These are phyloP conservation scores for Galeruca laticollis DNA, from an alignment of 2,888 invertebrate genomes.

Conservation along the genomic window DNA sequence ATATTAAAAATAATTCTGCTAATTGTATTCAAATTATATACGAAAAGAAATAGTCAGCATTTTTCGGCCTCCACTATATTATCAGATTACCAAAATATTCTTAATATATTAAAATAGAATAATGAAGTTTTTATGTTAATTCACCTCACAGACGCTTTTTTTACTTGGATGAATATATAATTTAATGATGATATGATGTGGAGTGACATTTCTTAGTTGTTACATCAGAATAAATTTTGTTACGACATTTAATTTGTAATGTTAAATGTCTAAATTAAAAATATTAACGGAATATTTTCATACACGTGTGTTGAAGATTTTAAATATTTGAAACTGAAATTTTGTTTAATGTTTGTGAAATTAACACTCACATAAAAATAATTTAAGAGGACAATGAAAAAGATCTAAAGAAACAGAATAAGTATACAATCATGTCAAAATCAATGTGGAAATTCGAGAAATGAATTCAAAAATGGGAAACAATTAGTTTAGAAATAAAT, in stretches of 20 bases:
- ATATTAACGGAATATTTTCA: background rate
- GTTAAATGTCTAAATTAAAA: background rate
- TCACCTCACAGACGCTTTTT: background rate
- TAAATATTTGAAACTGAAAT: too few species aligned
- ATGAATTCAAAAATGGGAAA: too few species aligned
- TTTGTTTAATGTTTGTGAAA: too few species aligned
- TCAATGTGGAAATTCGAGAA: too few species aligned
- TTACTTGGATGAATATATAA: conserved; percentile 13
- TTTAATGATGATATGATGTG: conserved; percentile 10
- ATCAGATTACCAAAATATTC: conserved; percentile 41
- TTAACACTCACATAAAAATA: too few species aligned
- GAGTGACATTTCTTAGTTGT: conserved; percentile 21
- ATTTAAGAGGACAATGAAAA: too few species aligned
- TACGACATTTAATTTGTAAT: background rate
- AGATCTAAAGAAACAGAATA: too few species aligned
- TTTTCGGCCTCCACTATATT: conserved; percentile 31
- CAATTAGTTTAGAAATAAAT: too few species aligned
- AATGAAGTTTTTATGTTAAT: conserved; percentile 51
- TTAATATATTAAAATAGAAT: conserved; percentile 42
- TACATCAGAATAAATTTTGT: conserved; percentile 13
- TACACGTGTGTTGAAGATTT: background rate
- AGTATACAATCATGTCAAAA: too few species aligned
- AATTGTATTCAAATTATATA: conserved; percentile 29
- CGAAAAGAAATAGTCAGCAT: conserved; percentile 23
- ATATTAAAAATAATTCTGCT: background rate